A percentile compares a stretch with the other conserved stretches of the same genome.
Conservation (phyloP, 2,797 vertebrate genomes). For the Hydrocynus forskahlii region DNA sequence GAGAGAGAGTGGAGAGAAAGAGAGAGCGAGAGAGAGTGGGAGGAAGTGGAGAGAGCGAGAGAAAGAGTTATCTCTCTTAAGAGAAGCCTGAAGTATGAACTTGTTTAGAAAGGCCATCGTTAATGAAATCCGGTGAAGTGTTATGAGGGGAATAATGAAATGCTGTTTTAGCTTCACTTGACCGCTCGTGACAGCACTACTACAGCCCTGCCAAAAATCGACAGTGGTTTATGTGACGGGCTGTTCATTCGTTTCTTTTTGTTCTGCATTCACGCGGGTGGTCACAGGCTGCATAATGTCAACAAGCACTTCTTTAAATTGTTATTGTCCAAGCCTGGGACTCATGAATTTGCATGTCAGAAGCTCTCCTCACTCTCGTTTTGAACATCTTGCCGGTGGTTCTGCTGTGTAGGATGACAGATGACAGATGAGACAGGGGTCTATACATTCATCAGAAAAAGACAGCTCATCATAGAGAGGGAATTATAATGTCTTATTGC, state of each 20-base stretch:
- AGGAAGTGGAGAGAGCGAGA: slow-evolving; percentile 40
- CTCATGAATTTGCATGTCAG: slow-evolving; percentile 19
- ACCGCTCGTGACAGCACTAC: neutral
- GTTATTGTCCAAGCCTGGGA: neutral
- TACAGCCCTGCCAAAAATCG: slow-evolving; percentile 23
- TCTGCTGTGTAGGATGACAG: slow-evolving; percentile 7
- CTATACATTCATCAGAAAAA: slow-evolving; percentile 13
- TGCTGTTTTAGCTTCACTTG: slow-evolving; percentile 19
- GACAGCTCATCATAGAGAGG: neutral
- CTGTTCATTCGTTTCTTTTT: slow-evolving; percentile 16
- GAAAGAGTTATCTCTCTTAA: slow-evolving; percentile 41
- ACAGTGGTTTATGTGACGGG: slow-evolving; percentile 2
- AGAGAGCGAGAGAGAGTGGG: slow-evolving; percentile 41
- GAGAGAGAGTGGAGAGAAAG: no score
- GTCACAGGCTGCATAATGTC: neutral
- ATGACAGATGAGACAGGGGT: neutral
- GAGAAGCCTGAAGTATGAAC: slow-evolving; percentile 43
- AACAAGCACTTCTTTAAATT: neutral
- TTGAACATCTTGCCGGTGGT: neutral
- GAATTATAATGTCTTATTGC: neutral
- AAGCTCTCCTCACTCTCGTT: neutral
- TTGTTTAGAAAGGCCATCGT: slow-evolving; percentile 40
- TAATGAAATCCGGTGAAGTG: slow-evolving; percentile 36
- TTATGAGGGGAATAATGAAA: slow-evolving; percentile 42
- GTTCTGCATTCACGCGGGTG: neutral